Base-by-base conservation (phyloP, 2,888 invertebrate genomes). In the Cephus nigrinus region DNA sequence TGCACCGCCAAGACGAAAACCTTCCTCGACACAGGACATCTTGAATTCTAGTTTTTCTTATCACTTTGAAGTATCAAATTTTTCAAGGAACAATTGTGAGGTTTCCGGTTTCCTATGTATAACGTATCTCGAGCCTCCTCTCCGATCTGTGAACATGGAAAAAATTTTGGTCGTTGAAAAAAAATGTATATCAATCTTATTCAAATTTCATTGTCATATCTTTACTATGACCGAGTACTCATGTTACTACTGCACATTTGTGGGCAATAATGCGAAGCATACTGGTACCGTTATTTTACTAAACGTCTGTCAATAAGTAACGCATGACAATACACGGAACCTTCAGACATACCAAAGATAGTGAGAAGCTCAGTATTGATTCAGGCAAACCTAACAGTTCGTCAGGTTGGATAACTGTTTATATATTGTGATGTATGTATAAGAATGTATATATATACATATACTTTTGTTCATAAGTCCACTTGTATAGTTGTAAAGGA, bases 1-100 rank as follows among this genome's bases (percentile, higher is more conserved):
- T n/a, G 87, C 88, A n/a, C 89, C 89, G 30, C 85, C 81, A 80
- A 91, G 80, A n/a, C 90, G 89, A 78, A 91, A 91, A 31, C 90
- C 89, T 78, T 88, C 88, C 75, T 88, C 89, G 80, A 76, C 85
- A 87, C 74, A 86, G 12, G 76, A 68, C 78, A 78, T 78, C 30
- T 30, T 73, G 40, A 55, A 23, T 23, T 5, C 23, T 55, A 40
- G 0, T 15, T 55, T 23, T 12, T n/a, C n/a, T 11, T 69, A 35
- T 71, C 30, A 30, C 71, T 71, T 11, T 30, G 23, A 74, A 74
- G 35, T 31, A 12, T 31, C 31, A 15, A 15, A 33, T 31, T 71
- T 71, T 30, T 1, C 32, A 33, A 15, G 71, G 71, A 71, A 12
- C 31, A 71, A 15, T 71, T 11, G 3, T 32, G 71, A 33, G 71